These are phyloP conservation scores for Andrena praecox DNA, from an alignment of 2,888 invertebrate species.

Conservation along the genomic window DNA sequence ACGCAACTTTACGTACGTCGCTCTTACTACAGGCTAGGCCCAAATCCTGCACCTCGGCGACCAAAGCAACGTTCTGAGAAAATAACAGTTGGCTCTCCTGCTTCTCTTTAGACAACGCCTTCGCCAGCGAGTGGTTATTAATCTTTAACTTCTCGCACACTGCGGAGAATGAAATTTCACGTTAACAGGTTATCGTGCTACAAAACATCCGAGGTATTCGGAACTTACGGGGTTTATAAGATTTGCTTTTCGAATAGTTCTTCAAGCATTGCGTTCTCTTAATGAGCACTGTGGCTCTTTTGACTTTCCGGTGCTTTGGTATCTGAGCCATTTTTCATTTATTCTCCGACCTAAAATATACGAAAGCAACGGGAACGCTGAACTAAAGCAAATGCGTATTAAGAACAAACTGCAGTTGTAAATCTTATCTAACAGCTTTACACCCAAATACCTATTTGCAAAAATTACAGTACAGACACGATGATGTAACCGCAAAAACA, in stretches of 20 bases:
- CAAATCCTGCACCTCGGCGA: slow-evolving; percentile 76
- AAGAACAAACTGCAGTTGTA: too few relatives aligned
- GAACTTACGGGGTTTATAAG: slow-evolving; percentile 75
- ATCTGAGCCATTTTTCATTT: slow-evolving; percentile 75
- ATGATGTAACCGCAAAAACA: too few relatives aligned
- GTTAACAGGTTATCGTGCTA: slow-evolving; percentile 13
- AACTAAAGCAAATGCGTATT: too few relatives aligned
- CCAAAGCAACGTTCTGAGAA: slow-evolving; percentile 75
- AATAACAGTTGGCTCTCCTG: slow-evolving; percentile 77
- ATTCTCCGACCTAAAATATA: slow-evolving; percentile 16
- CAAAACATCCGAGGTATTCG: background rate
- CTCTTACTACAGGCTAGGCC: slow-evolving; percentile 73
- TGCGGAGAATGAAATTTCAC: slow-evolving; percentile 54
- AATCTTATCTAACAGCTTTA: too few relatives aligned
- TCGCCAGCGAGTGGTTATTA: slow-evolving; percentile 79
- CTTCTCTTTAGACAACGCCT: slow-evolving; percentile 78
- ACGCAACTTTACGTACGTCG: slow-evolving; percentile 70
- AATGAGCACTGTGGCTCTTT: slow-evolving; percentile 71
- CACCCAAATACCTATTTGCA: too few relatives aligned
- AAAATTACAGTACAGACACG: too few relatives aligned
- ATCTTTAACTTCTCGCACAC: slow-evolving; percentile 78
- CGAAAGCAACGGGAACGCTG: background rate
- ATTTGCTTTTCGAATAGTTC: slow-evolving; percentile 63
- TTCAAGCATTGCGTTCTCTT: slow-evolving; percentile 70
- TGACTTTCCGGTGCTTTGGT: slow-evolving; percentile 74